Conservation (phyloP, 2,113 vertebrate genomes). For the Thalassoma bifasciatum region DNA sequence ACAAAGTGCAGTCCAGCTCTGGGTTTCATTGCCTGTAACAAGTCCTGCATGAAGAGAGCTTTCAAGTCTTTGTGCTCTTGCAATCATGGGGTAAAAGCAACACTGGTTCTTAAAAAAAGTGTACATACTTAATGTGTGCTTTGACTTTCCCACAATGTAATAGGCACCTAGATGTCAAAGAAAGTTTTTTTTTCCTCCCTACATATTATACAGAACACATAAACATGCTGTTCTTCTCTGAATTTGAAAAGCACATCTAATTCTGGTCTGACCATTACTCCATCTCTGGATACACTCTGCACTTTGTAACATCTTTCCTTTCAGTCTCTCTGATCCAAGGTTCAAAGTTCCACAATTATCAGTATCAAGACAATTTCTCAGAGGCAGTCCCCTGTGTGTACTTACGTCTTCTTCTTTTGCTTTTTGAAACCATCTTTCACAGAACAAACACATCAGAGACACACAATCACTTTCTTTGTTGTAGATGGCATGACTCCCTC, state of each 20-base stretch:
- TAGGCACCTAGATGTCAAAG: neutral
- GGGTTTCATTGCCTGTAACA: neutral
- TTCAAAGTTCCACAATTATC: slow-evolving; percentile 9
- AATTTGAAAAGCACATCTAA: neutral
- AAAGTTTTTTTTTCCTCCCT: neutral
- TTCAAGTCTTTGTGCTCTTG: neutral
- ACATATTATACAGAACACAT: neutral
- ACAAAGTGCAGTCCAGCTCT: neutral
- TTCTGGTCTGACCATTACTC: neutral
- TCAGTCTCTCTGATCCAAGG: neutral
- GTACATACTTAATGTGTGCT: neutral
- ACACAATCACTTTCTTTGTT: neutral
- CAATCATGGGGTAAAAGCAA: slow-evolving; percentile 9
- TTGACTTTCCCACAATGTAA: neutral
- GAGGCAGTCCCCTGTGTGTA: no score
- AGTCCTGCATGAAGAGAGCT: slow-evolving; percentile 7
- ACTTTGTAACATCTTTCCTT: neutral
- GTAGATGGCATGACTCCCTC: no score
- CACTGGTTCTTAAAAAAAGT: slow-evolving; percentile 5
- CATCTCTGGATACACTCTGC: neutral
- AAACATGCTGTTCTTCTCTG: neutral
- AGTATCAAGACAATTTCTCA: no score
- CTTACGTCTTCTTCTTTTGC: neutral
- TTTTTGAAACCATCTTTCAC: neutral
- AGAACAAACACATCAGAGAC: neutral